Conservation (phyloP, 2,113 vertebrate species). For the Xiphophorus maculatus region DNA sequence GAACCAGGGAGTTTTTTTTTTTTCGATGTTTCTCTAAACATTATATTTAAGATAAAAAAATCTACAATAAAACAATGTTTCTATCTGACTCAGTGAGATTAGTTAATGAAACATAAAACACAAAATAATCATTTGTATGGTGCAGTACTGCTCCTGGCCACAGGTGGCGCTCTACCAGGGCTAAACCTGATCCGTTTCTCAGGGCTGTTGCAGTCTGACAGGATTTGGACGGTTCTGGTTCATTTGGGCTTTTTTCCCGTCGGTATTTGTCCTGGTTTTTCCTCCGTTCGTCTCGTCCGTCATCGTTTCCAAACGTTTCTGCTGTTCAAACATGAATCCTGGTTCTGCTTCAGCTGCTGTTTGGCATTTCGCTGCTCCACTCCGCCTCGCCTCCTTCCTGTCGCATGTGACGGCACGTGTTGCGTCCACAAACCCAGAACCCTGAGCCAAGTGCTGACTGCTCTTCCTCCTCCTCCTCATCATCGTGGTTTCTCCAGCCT, state of each 20-base stretch:
- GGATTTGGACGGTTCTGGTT: neutral
- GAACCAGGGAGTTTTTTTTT: neutral
- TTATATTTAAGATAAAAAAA: neutral
- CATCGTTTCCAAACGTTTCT: neutral
- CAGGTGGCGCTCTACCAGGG: no score
- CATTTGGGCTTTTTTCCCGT: neutral
- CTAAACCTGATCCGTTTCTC: no score
- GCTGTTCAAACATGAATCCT: neutral
- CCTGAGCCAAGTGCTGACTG: slow-evolving; percentile 5
- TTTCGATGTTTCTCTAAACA: neutral
- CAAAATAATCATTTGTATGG: no score
- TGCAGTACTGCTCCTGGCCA: no score
- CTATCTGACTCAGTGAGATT: no score
- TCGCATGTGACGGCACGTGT: slow-evolving; percentile 51
- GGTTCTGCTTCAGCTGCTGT: slow-evolving; percentile 15
- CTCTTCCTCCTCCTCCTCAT: neutral
- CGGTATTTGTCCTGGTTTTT: neutral
- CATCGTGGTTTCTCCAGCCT: neutral
- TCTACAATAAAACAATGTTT: no score
- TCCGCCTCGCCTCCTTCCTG: slow-evolving; percentile 9
- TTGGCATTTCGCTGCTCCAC: neutral
- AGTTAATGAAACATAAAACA: no score
- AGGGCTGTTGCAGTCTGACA: no score
- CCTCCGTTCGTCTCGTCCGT: neutral
- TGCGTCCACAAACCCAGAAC: slow-evolving; percentile 20